Conservation (phyloP, 2,888 invertebrate species). For the Rhynchonema sp. region DNA sequence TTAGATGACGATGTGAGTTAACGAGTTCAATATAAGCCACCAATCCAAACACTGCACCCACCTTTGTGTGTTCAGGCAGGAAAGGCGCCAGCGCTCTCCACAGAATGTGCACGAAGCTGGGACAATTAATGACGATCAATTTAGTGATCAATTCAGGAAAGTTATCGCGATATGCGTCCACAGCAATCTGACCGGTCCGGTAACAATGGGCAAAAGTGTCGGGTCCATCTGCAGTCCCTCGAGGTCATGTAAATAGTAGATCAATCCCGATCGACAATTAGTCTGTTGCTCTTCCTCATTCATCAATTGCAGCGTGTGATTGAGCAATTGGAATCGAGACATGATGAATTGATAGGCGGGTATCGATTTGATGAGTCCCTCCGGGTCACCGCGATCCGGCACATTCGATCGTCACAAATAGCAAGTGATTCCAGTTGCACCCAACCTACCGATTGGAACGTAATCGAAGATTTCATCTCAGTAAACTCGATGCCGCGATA, state of each 20-base stretch:
- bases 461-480: neutral
- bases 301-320: constrained; percentile 14
- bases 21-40: no score
- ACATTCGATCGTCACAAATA: constrained; percentile 16
- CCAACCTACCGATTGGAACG: constrained; percentile 1
- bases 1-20: no score
- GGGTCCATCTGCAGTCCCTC: constrained; percentile 18
- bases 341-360: constrained; percentile 16
- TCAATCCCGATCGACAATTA: neutral
- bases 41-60: neutral
- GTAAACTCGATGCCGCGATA: neutral
- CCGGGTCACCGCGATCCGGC: constrained; percentile 18
- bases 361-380: constrained; percentile 16
- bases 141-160: constrained; percentile 19
- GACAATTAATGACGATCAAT: constrained; percentile 16
- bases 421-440: constrained; percentile 16
- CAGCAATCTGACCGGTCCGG: constrained; percentile 18
- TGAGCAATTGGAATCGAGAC: constrained; percentile 15
- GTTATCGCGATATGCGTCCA: constrained; percentile 18
- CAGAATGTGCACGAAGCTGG: constrained; percentile 15
- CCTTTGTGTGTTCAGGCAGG: constrained; percentile 16
- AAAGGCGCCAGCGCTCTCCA: constrained; percentile 19
- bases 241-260: constrained; percentile 11
- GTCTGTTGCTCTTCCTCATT: constrained; percentile 14
- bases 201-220: constrained; percentile 14